Evolutionary conservation across 1,140 invertebrate species (phyloP).

Genomic region (Aplysia californica): DNA sequence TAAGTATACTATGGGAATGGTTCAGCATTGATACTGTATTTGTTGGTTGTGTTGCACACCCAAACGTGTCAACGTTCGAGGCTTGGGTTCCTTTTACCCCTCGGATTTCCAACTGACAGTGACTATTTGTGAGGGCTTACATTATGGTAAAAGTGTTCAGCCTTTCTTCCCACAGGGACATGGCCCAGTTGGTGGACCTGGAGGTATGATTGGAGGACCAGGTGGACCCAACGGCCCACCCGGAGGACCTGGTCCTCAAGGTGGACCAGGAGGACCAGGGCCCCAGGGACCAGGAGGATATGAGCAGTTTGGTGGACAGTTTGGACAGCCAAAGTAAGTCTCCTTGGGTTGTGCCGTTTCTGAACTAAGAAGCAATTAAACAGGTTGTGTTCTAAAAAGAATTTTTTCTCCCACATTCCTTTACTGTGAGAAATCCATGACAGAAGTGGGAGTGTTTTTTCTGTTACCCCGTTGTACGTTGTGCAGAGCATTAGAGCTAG

Average conservation of each 20-base stretch:
- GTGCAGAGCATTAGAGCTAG: neutral
- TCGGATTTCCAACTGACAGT: too few relatives aligned
- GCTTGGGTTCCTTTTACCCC: too few relatives aligned
- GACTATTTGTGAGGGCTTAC: too few relatives aligned
- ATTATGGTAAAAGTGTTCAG: too few relatives aligned
- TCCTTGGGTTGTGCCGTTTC: neutral
- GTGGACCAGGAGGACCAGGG: slow-evolving; percentile 66
- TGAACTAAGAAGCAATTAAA: neutral
- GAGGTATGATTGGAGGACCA: slow-evolving; percentile 42
- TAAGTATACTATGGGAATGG: too few relatives aligned
- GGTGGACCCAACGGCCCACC: slow-evolving; percentile 51
- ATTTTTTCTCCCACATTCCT: too few relatives aligned
- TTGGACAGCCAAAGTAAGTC: slow-evolving; percentile 45
- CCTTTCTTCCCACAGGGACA: slow-evolving; percentile 18
- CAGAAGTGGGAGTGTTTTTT: too few relatives aligned
- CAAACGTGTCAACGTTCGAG: too few relatives aligned
- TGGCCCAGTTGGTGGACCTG: slow-evolving; percentile 41
- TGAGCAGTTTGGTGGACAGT: slow-evolving; percentile 51
- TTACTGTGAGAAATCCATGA: too few relatives aligned
- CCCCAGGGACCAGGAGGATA: slow-evolving; percentile 58
- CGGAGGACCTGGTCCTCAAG: slow-evolving; percentile 65
- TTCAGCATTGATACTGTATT: too few relatives aligned
- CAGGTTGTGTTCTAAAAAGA: neutral
- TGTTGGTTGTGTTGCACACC: too few relatives aligned
- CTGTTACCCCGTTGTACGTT: neutral